These are phyloP conservation scores for Anorthoa munda DNA, from an alignment of 2,888 invertebrate species.

Conservation along the genomic window DNA sequence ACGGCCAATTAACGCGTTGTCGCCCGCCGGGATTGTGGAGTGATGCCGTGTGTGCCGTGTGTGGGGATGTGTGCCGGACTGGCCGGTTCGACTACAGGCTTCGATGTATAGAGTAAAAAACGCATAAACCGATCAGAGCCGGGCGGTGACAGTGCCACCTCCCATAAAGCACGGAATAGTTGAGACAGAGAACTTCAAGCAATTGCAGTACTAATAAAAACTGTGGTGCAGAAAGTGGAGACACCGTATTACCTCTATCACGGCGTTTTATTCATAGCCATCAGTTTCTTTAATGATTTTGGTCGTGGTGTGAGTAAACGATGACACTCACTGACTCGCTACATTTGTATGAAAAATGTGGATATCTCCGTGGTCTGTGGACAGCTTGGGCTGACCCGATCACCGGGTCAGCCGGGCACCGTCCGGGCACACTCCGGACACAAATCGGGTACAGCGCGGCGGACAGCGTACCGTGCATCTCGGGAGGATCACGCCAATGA, in stretches of 20 bases:
- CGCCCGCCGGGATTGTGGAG: constrained; percentile 34
- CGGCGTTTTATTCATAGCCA: no score
- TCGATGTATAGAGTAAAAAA: constrained; percentile 26
- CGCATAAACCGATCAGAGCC: constrained; percentile 17
- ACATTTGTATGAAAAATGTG: background rate
- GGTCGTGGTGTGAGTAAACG: background rate
- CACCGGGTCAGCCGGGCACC: no score
- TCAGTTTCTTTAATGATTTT: no score
- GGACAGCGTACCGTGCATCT: constrained; percentile 4
- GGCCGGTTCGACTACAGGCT: constrained; percentile 10
- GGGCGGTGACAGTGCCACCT: background rate
- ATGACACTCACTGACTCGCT: background rate
- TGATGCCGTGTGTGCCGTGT: constrained; percentile 9
- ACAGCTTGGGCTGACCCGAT: background rate
- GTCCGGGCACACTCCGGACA: background rate
- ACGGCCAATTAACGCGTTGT: constrained; percentile 51
- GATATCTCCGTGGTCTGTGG: background rate
- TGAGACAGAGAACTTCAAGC: no score
- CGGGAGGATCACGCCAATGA: constrained; percentile 16
- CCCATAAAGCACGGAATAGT: background rate
- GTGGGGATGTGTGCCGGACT: background rate
- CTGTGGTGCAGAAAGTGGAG: no score
- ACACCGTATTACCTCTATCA: no score
- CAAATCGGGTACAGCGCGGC: background rate
- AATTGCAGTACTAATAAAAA: no score